Evolutionary conservation across 1,140 invertebrate species (phyloP), one percentile per base, ranked within the genome.

Genomic region (Drosophila lowei): DNA sequence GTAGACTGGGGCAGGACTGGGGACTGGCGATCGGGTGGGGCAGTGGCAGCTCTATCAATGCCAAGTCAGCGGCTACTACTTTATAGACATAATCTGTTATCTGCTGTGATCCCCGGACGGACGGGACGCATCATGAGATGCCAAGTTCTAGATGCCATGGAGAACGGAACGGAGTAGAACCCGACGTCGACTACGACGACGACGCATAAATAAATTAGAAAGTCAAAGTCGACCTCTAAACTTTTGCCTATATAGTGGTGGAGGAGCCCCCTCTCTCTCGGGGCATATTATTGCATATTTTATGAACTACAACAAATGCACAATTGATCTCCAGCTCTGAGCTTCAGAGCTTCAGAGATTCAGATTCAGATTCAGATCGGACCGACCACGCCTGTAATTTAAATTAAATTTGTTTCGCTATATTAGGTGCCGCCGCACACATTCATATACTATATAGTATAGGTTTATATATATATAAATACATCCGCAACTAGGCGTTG

Each of bases 141-240:
- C 43, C 43, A 72, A 52, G 50, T 58, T 56, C 53, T 41, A 48
- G 34, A 42, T 43, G 21, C 34, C 13, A 18, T 18, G 18, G 18
- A 18, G 18, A 38, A 11, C 11, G 34, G 34, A 38, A 34, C 9
- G 28, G 28, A 30, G 28, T 8, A 28, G 21, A 23, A 25, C 23
- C 23, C 59, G 53, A 67, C 58, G 41, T 59, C 46, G 38, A 62
- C 57, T 52, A 73, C 48, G 42, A 64, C 56, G 30, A 50, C 78
- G 72, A 88, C 81, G 81, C 83, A 75, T 89, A 88, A 88, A 88
- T 88, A 88, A 88, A 88, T 88, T 88, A 88, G 83, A 88, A 88
- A 88, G 83, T 88, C 72, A 67, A 78, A 58, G 83, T 56, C 84
- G 83, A 89, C 83, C 83, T 88, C 83, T 88, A 88, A 88, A 88